Base-by-base conservation (phyloP, 2,797 vertebrate species). In the Enteromius argenteus region DNA sequence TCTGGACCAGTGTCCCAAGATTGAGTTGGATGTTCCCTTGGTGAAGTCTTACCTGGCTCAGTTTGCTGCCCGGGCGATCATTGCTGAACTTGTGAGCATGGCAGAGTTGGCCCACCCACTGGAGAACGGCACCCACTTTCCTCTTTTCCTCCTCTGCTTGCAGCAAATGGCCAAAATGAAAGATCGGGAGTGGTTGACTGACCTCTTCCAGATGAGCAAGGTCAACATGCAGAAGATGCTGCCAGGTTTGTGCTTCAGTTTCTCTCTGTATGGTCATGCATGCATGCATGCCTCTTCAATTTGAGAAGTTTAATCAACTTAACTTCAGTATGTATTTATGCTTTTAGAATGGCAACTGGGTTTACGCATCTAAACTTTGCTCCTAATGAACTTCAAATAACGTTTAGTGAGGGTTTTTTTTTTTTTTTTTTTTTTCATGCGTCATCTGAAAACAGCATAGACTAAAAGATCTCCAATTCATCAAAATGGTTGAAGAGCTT, bases 211-310 rank as follows among this genome's bases (percentile, higher is more conserved):
- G 93, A 97, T 96, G 94, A 99, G 97, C 95, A 97, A 97, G 93
- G 96, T 99, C 94, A 98, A 97, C 90, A 99, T 99, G 98, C 97
- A 98, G 94, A 99, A 98, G 93, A 99, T 99, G 98, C 94, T 99
- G 83, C 98, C 98, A 94, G 98, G 98, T 99, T 94, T 83, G 96
- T 90, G 17, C 4, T 0, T 79, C 13, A 17, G 11, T 79, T 46
- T 5, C 58, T 66, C 4, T 3, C 21, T 39, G 62, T 23, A 2
- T 51, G 58, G 58, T 6, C 23, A 15, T 60, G 23, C 56, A 32
- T 60, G 23, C 56, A 32, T 58, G 9, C n/a, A 23, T 2, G n/a
- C 10, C 4, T 58, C 53, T n/a, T 23, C 0, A 5, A 4, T n/a
- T n/a, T 11, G 9, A 23, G n/a, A 62, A 62, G 27, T n/a, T 58